These are phyloP conservation scores for Tipula vernalis DNA, from an alignment of 2,888 invertebrate genomes.

Conservation along the genomic window DNA sequence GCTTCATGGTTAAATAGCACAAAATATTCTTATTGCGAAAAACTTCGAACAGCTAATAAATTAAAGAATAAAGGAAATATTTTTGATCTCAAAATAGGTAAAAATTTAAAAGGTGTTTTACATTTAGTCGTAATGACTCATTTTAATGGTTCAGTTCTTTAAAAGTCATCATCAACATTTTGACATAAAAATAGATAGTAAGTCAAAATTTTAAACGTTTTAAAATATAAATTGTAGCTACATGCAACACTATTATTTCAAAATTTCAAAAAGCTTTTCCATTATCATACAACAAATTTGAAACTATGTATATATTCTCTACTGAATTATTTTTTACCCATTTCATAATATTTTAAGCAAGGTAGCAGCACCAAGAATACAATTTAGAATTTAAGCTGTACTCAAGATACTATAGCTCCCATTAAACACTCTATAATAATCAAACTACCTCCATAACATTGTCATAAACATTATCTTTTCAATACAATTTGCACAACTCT, in stretches of 20 bases:
- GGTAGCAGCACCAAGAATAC: neutral
- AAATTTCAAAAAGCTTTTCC: neutral
- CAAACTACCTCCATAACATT: neutral
- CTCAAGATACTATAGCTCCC: neutral
- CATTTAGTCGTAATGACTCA: no score
- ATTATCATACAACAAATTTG: neutral
- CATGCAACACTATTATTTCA: neutral
- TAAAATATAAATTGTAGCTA: no score
- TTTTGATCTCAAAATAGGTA: no score
- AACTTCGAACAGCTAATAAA: no score
- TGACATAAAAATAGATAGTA: no score
- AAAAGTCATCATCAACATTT: no score
- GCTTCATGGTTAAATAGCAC: no score
- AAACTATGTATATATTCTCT: neutral
- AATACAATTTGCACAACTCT: neutral
- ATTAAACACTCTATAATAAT: neutral
- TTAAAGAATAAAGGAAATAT: no score
- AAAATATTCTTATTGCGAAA: no score
- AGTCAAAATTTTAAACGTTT: neutral
- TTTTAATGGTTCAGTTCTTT: no score
- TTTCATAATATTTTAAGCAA: neutral
- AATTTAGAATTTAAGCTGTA: neutral
- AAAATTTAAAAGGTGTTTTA: no score
- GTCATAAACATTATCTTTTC: neutral
- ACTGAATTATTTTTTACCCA: no score